A percentile compares a stretch with the other conserved stretches of the same genome.
These are phyloP conservation scores for Eriocheir sinensis DNA, from an alignment of 1,140 invertebrate species.

Conservation along the genomic window DNA sequence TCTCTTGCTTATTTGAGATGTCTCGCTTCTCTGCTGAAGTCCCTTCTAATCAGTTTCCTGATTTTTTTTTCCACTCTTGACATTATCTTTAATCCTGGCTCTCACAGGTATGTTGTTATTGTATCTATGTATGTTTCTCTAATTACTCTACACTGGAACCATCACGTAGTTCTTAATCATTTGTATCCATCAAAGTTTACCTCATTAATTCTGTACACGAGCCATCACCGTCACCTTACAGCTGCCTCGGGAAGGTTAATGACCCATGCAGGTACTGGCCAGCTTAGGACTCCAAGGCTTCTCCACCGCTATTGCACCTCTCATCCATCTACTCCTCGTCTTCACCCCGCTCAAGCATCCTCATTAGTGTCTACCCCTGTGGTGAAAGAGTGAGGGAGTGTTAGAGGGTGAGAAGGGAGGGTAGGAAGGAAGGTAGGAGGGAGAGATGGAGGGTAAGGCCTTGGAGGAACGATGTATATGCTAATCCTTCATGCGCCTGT, in stretches of 20 bases:
- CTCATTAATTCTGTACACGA: too few relatives aligned
- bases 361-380: background rate
- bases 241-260: background rate
- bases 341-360: background rate
- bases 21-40: too few relatives aligned
- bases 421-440: background rate
- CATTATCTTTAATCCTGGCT: too few relatives aligned
- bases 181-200: too few relatives aligned
- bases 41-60: too few relatives aligned
- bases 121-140: too few relatives aligned
- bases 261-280: background rate
- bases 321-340: background rate
- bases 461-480: background rate
- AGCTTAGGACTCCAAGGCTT: background rate
- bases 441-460: too few relatives aligned
- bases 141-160: too few relatives aligned
- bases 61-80: too few relatives aligned
- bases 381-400: background rate
- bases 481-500: background rate
- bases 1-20: too few relatives aligned
- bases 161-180: too few relatives aligned
- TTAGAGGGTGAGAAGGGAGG: background rate
- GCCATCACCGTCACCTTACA: background rate
- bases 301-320: background rate
- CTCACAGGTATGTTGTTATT: too few relatives aligned